Evolutionary conservation across 2,888 invertebrate genomes (phyloP), one percentile per base, ranked within the genome.

Genomic region (Dorcus parallelipipedus): DNA sequence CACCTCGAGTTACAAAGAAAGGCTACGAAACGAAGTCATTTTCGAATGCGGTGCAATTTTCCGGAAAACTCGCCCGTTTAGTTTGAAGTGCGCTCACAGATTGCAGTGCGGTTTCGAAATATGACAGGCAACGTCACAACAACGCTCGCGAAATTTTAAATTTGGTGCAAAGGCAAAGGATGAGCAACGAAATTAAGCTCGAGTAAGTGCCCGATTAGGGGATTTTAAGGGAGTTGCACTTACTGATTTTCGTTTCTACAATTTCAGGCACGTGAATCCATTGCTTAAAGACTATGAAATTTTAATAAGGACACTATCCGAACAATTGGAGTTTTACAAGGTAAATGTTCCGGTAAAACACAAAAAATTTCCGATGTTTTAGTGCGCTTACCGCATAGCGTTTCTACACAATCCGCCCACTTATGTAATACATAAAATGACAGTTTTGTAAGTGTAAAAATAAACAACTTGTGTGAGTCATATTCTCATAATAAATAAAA

Each of bases 321-420:
- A 74, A 43, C 82, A 83, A 78, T 73, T 82, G 33, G 76, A 81
- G 49, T 82, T 80, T 75, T 82, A 82, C 64, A 80, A 82, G 75
- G 83, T 83, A 74, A 6, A 33, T 33, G 3, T 33, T 33, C 3
- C 6, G 26, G 26, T 33, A 1, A 7, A 33, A 33, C 26, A 6
- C 26, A 33, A 33, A 33, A 26, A 33, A 33, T 6, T 6, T 33
- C 26, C 26, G 6, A 33, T 33, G 26, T 33, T 33, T 33, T 33
- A 5, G 26, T 33, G 1, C 7, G 3, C 4, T 33, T 33, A 33
- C 5, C 3, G 7, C 26, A 33, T 33, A 33, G 38, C 14, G 38
- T 26, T 9, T 23, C 3, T 33, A 33, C 7, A 33, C 26, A 33
- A 33, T 33, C 26, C 26, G 26, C 26, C 26, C 26, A 33, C 26